phyloP scores from a whole-genome alignment of 2,797 vertebrate species.

The Sarcoramphus papa region DNA sequence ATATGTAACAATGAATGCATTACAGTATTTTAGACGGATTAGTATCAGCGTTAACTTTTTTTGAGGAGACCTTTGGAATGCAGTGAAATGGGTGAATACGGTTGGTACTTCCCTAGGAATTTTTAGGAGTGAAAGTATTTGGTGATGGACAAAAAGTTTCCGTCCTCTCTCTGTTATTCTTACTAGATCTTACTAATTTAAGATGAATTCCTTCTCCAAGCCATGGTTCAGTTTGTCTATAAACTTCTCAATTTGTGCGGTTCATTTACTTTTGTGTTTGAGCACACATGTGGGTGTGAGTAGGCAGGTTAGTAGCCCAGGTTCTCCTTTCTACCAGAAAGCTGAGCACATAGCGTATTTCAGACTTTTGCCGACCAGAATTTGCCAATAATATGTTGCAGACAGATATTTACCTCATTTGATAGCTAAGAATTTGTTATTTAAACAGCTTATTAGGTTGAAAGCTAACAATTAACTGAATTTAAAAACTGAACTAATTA shows the following conservation, averaged over 20 bases:
- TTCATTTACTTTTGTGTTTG: neutral
- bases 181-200: neutral
- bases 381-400: neutral
- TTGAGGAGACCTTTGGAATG: neutral
- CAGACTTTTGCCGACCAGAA: neutral
- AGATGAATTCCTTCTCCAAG: neutral
- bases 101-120: neutral
- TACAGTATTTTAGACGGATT: neutral
- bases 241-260: neutral
- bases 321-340: neutral
- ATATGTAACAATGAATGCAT: neutral
- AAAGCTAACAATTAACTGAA: conserved; percentile 2
- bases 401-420: neutral
- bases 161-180: neutral
- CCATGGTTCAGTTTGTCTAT: neutral
- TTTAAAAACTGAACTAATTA: neutral
- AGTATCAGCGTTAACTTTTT: neutral
- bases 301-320: neutral
- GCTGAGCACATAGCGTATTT: neutral
- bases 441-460: neutral
- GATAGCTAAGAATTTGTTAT: neutral
- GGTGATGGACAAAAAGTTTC: neutral
- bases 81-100: neutral
- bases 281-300: neutral
- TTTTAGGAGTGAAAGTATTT: neutral